A percentile compares a stretch with the other conserved stretches of the same genome.
Conservation (phyloP, 2,888 invertebrate genomes). For the Limnephilus marmoratus region DNA sequence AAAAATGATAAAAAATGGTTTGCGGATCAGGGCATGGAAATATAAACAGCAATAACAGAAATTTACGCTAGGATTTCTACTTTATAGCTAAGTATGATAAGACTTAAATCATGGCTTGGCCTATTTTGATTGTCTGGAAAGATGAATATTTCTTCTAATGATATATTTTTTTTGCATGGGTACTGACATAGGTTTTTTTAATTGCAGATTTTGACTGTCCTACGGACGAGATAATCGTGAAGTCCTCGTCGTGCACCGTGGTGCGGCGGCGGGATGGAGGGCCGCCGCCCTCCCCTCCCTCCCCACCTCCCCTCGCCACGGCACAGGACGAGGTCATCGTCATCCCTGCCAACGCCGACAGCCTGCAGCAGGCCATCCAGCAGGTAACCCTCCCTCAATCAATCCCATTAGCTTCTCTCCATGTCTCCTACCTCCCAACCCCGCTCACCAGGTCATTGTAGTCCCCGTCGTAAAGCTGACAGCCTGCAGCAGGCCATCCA, state of each 20-base stretch:
- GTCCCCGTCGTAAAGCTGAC: no score
- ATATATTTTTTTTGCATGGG: neutral
- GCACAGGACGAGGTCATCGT: constrained; percentile 72
- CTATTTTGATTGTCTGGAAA: neutral
- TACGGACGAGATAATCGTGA: constrained; percentile 76
- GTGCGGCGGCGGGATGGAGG: constrained; percentile 69
- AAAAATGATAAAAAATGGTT: neutral
- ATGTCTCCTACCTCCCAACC: no score
- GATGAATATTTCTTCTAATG: neutral
- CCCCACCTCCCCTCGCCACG: constrained; percentile 42
- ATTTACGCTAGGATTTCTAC: neutral
- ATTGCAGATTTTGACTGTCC: constrained; percentile 77
- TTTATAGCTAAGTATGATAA: neutral
- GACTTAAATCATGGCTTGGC: neutral
- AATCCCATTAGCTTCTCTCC: no score
- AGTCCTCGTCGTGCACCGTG: constrained; percentile 69
- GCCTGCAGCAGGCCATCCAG: constrained; percentile 76
- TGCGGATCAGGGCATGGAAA: neutral
- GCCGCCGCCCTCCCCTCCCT: constrained; percentile 60
- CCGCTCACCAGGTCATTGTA: no score
- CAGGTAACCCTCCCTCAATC: constrained; percentile 69
- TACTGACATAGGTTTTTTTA: neutral
- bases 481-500: no score
- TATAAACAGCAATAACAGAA: neutral
- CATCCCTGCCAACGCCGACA: constrained; percentile 74